These are phyloP conservation scores for Eupithecia tripunctaria DNA, from an alignment of 2,888 invertebrate species.

Conservation along the genomic window DNA sequence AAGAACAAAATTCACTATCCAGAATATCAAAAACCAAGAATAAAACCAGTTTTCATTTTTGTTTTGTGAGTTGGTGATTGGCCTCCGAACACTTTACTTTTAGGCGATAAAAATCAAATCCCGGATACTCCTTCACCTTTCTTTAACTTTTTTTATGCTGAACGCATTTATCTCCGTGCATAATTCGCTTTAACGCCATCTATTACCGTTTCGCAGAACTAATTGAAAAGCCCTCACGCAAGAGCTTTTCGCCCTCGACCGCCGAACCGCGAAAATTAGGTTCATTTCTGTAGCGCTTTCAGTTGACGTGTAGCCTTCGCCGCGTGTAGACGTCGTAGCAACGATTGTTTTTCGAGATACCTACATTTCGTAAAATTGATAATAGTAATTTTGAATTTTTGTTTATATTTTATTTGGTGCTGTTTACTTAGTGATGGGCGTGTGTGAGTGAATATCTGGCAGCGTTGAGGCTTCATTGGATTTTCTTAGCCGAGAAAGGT, in stretches of 20 bases:
- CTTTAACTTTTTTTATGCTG: background rate
- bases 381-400: constrained; percentile 21
- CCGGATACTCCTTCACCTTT: background rate
- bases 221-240: constrained; percentile 53
- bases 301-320: constrained; percentile 63
- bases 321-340: constrained; percentile 48
- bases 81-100: background rate
- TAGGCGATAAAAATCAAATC: background rate
- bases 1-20: background rate
- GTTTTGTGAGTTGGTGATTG: background rate
- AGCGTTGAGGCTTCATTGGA: constrained; percentile 24
- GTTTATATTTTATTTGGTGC: constrained; percentile 22
- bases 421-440: constrained; percentile 23
- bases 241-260: constrained; percentile 57
- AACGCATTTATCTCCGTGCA: background rate
- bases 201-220: constrained; percentile 46
- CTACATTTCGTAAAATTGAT: constrained; percentile 32
- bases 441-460: constrained; percentile 20
- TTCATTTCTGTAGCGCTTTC: constrained; percentile 67
- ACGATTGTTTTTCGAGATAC: background rate
- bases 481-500: constrained; percentile 22
- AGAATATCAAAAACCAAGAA: background rate
- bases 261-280: constrained; percentile 68
- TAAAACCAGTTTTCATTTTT: background rate
- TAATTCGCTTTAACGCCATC: constrained; percentile 54